phyloP scores from a whole-genome alignment of 2,797 vertebrate genomes.

The Hemibagrus guttatus region DNA sequence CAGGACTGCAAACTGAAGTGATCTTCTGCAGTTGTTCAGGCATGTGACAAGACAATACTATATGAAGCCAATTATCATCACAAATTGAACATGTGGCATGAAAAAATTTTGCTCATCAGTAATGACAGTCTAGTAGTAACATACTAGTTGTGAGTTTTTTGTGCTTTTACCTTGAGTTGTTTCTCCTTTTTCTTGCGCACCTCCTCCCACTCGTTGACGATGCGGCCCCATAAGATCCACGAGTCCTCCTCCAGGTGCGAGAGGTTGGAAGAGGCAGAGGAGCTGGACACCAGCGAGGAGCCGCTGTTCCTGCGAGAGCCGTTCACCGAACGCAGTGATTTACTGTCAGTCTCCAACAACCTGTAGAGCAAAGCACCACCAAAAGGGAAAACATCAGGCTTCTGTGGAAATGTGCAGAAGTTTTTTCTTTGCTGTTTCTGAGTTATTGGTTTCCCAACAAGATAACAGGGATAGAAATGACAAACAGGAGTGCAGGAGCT shows the following conservation, averaged over 20 bases:
- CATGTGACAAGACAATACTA: background rate
- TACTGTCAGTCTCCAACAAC: slow-evolving; percentile 95
- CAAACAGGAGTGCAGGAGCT: background rate
- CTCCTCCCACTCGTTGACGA: slow-evolving; percentile 99
- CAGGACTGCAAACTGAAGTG: too few relatives aligned
- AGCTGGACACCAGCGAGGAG: slow-evolving; percentile 96
- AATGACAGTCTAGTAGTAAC: background rate
- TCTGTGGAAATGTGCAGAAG: background rate
- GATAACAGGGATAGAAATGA: background rate
- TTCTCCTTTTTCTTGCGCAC: slow-evolving; percentile 98
- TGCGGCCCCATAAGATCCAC: slow-evolving; percentile 97
- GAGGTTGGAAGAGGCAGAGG: slow-evolving; percentile 97
- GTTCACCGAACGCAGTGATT: slow-evolving; percentile 94
- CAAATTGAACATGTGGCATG: background rate
- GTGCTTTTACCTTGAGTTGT: slow-evolving; percentile 87
- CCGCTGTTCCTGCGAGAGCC: slow-evolving; percentile 96
- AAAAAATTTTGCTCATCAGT: background rate
- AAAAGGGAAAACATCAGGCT: background rate
- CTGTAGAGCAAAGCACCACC: slow-evolving; percentile 68
- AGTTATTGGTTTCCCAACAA: background rate
- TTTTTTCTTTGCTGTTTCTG: background rate
- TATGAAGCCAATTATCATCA: background rate
- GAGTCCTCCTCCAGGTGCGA: slow-evolving; percentile 97
- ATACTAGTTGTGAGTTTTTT: background rate
- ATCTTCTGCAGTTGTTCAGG: background rate